phyloP scores from a whole-genome alignment of 2,113 vertebrate species.

The Bungarus multicinctus region DNA sequence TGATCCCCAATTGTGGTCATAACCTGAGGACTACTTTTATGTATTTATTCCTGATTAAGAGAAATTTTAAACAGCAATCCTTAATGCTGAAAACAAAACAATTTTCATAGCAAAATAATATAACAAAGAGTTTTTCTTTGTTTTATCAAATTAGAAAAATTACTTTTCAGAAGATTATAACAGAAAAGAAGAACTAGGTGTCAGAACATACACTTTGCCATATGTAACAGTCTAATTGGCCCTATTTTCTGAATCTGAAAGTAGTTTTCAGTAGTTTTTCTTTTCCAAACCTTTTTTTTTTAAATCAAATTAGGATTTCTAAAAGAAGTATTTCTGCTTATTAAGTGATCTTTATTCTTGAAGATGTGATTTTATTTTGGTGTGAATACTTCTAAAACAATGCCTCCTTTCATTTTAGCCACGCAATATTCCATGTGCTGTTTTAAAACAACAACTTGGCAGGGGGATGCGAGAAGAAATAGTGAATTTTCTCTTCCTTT shows the following conservation, averaged over 20 bases:
- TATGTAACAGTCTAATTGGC: background rate
- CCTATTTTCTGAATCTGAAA: background rate
- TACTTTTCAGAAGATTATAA: background rate
- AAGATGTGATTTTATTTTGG: background rate
- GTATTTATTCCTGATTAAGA: background rate
- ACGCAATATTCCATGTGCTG: background rate
- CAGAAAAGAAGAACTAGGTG: background rate
- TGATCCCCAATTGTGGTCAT: too few species aligned
- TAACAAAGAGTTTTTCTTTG: background rate
- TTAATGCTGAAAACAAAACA: background rate
- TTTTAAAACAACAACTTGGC: background rate
- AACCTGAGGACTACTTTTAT: too few species aligned
- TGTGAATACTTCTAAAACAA: background rate
- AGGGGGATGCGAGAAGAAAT: background rate
- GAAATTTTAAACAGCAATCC: background rate
- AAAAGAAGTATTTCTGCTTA: background rate
- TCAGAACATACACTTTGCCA: background rate
- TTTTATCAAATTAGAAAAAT: background rate
- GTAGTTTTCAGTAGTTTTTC: background rate
- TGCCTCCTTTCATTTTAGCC: background rate
- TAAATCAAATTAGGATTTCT: background rate
- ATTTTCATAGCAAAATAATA: background rate
- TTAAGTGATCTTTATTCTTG: background rate
- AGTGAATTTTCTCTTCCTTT: background rate
- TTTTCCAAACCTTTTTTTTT: background rate